Base-by-base conservation (phyloP, 1,140 invertebrate genomes). In the Drosophila kurseongensis region DNA sequence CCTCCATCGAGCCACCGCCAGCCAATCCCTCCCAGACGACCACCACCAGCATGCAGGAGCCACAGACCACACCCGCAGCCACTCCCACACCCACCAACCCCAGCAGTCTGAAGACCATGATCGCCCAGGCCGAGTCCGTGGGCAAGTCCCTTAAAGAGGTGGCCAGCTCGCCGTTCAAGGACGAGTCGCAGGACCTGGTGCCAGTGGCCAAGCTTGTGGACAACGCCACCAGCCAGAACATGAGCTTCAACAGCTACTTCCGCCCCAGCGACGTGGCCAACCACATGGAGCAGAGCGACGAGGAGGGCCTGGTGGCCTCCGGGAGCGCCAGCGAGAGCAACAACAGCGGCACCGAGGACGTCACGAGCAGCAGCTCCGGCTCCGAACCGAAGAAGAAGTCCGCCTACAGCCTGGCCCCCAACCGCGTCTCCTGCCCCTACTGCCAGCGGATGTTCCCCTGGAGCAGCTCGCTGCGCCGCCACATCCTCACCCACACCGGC, bases 371-470 rank as follows among this genome's bases (percentile, higher is more conserved):
- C 57, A 72, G 62, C 9, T 79, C 66, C 36, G 18, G 58, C 75
- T 73, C 59, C 9, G 38, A 93, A 93, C 83, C 77, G 55, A 94
- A 92, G 78, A 98, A 98, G 93, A 97, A 97, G 75, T 98, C 97
- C n/a, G 98, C 98, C 0, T 99, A 99, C 91, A 98, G 97, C 32
- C 94, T 98, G 83, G 98, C 98, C 0, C 98, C 98, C 1, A 98
- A 99, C 90, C 95, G 98, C 44, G 97, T 97, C 0, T 95, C 96
- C 9, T 99, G 98, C 91, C 97, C 97, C 0, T 98, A 97, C 82
- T 99, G 98, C 92, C 94, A 96, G 50, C 94, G 98, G 27, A 97
- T 97, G 83, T 99, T 99, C 91, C 98, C 98, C 0, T 99, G 98
- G 98, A 97, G 96, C 4, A 98, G 97, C 12, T 99, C 98, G 0